Conservation (phyloP, 2,888 invertebrate species). For the Chymomyza fuscimana region DNA sequence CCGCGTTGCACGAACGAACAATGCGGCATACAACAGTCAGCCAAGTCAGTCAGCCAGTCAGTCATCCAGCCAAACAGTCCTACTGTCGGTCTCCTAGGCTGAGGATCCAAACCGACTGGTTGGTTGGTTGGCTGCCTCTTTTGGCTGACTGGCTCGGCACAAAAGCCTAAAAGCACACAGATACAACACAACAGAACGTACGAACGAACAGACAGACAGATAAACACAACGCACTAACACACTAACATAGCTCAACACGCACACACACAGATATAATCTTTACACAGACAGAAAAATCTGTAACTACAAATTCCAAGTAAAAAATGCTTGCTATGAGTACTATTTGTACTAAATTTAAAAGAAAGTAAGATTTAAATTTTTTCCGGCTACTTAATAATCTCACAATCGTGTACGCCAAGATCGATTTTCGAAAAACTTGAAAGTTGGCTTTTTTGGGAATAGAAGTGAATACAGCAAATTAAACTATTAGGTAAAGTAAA, state of each 20-base stretch:
- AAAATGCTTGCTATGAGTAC: too few species aligned
- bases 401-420: too few species aligned
- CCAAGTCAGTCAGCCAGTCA: background rate
- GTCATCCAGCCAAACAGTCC: background rate
- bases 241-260: conserved; percentile 29
- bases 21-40: conserved; percentile 18
- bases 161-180: conserved; percentile 69
- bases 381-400: too few species aligned
- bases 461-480: too few species aligned
- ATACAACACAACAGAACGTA: conserved; percentile 7
- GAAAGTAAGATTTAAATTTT: too few species aligned
- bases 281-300: conserved; percentile 6
- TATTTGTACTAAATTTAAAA: too few species aligned
- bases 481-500: too few species aligned
- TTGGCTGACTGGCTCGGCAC: conserved; percentile 57
- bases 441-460: too few species aligned
- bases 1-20: conserved; percentile 16
- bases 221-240: conserved; percentile 17
- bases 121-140: conserved; percentile 41
- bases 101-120: background rate
- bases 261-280: conserved; percentile 17
- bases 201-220: conserved; percentile 27
- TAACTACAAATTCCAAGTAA: too few species aligned
- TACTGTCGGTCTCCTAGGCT: conserved; percentile 24
- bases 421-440: too few species aligned